Evolutionary conservation across 2,888 invertebrate genomes (phyloP), one percentile per base, ranked within the genome.

Genomic region (Mythimna pallens): DNA sequence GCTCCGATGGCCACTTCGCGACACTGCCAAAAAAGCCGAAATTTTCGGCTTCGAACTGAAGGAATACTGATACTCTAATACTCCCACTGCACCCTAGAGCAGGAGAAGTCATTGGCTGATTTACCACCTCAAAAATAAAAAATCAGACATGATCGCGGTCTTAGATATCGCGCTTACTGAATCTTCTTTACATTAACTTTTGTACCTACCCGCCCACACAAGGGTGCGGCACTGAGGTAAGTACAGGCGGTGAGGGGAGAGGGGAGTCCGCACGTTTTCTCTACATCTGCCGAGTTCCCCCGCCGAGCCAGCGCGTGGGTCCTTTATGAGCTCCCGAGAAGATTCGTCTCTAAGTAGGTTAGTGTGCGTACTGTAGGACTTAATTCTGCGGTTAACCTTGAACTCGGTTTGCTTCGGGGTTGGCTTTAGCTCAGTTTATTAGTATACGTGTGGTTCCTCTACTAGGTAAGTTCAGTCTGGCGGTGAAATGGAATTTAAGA

Each of bases 241-340:
- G 64, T 55, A 34, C 43, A 70, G 25, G 50, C 76, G 65, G 76
- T 58, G 73, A 25, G 57, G 65, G 50, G 67, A 8, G 68, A 66
- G 81, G 82, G 83, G 82, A 72, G 84, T 82, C 76, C 84, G 86
- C 89, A 88, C 90, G 91, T 90, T 89, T 86, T 84, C 80, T 87
- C 62, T 69, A 84, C 81, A 81, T 84, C 81, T 81, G 81, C 65
- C 14, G 65, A 64, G 80, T 76, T 74, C 89, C 87, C 89, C 89
- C 86, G 85, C 87, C 70, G 75, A 81, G 87, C 70, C 84, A 66
- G 72, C 83, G 89, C 89, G 90, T 90, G 88, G 89, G 92, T 84
- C 86, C 83, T 74, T 69, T 61, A 68, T 70, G 74, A 61, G 59
- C 70, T 62, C 34, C 36, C 73, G 57, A 69, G 59, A 72, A 83